Evolutionary conservation across 2,888 invertebrate species (phyloP), one percentile per base, ranked within the genome.

Genomic region (Dastarcus helophoroides): DNA sequence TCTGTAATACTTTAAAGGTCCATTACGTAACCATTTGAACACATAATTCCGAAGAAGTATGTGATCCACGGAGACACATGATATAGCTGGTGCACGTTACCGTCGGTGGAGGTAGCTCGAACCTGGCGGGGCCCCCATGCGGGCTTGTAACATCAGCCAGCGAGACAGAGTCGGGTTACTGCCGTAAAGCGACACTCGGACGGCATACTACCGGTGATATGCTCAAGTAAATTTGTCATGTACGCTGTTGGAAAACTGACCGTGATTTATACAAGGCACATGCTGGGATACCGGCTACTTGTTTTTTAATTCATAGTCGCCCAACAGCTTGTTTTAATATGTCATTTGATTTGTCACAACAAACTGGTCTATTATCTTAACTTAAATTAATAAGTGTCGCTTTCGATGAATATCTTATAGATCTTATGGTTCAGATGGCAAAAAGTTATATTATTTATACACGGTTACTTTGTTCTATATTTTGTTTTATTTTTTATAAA

Each of bases 191-290:
- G 50, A 54, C 47, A 50, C 52, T 45, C 42, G 37, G 34, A 6
- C 4, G 5, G 26, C 14, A 9, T 13, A 8, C 38, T 47, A 50
- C 55, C 54, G 55, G 55, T 52, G 55, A 55, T 53, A 55, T 51
- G 55, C 50, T 53, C 50, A 53, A 52, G 54, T 52, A 51, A 54
- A 53, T 54, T 52, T 51, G 52, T 54, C 54, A 53, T 47, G 45
- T 47, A 49, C 52, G 43, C 53, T 38, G 47, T 41, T 43, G 48
- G 52, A 46, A 44, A 44, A 46, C 45, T 38, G 37, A 39, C 35
- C 39, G 40, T 49, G 48, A 49, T 51, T 50, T 50, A 51, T 49
- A 36, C 37, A 44, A 40, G 42, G 34, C 44, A 39, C 37, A n/a
- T n/a, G 45, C 44, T 43, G 40, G 28, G 43, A 36, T 32, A 31